These are phyloP conservation scores for Oncorhynchus mykiss DNA, from an alignment of 2,113 vertebrate species.

Conservation along the genomic window DNA sequence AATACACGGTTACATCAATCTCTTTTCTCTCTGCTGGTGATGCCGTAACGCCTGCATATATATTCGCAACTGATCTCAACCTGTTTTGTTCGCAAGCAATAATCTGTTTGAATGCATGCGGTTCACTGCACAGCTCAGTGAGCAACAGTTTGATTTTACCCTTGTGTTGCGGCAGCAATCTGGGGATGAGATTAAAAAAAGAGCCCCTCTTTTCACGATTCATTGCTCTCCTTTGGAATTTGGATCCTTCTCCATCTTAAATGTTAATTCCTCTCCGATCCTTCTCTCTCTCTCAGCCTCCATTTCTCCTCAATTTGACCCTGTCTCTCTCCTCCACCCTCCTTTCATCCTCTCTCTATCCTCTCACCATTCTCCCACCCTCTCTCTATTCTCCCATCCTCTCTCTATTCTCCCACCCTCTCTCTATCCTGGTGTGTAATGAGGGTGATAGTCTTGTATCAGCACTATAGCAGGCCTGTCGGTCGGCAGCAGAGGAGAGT, in stretches of 20 bases:
- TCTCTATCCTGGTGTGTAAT: constrained; percentile 24
- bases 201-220: neutral
- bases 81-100: constrained; percentile 15
- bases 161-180: constrained; percentile 32
- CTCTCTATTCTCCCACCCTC: constrained; percentile 2
- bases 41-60: no score
- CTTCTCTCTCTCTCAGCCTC: neutral
- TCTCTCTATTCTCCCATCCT: neutral
- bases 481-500: neutral
- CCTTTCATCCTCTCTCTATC: neutral
- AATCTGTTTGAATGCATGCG: constrained; percentile 30
- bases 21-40: no score
- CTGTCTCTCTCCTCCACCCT: neutral
- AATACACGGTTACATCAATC: no score
- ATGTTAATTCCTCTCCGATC: constrained; percentile 7
- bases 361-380: neutral
- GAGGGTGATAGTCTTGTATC: constrained; percentile 17
- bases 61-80: neutral
- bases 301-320: neutral
- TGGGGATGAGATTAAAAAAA: neutral
- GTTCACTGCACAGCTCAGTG: constrained; percentile 15
- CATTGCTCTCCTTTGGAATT: neutral
- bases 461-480: constrained; percentile 4
- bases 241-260: neutral
- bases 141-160: constrained; percentile 44